phyloP scores from a whole-genome alignment of 2,797 vertebrate species.

The Pogoniulus pusillus region DNA sequence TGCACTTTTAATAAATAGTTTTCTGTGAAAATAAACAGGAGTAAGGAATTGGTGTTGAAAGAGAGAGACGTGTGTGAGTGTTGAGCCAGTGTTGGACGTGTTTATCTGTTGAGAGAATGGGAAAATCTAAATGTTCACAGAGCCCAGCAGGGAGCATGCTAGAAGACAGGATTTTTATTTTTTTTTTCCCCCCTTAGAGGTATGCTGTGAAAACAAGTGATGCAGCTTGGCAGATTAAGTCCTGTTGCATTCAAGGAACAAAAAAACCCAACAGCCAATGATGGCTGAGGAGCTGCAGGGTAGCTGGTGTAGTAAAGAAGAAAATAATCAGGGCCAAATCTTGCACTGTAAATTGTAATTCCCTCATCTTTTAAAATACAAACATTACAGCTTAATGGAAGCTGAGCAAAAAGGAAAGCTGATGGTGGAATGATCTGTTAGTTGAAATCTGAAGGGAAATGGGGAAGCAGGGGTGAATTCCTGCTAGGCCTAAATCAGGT shows the following conservation, averaged over 20 bases:
- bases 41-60: neutral
- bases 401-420: neutral
- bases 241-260: constrained; percentile 35
- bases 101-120: neutral
- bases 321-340: neutral
- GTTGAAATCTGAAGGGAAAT: constrained; percentile 28
- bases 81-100: neutral
- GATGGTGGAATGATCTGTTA: constrained; percentile 25
- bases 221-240: neutral
- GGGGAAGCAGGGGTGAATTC: neutral
- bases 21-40: neutral
- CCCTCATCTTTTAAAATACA: neutral
- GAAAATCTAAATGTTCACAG: neutral
- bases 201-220: neutral
- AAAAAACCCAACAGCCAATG: neutral
- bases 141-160: neutral
- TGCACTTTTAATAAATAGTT: neutral
- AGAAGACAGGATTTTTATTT: neutral
- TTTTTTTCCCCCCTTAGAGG: neutral
- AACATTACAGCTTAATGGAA: neutral
- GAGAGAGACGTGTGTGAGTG: neutral
- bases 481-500: neutral
- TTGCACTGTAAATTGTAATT: neutral
- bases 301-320: neutral
- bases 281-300: neutral